phyloP scores from a whole-genome alignment of 2,888 invertebrate species.

The Clitarchus hookeri region DNA sequence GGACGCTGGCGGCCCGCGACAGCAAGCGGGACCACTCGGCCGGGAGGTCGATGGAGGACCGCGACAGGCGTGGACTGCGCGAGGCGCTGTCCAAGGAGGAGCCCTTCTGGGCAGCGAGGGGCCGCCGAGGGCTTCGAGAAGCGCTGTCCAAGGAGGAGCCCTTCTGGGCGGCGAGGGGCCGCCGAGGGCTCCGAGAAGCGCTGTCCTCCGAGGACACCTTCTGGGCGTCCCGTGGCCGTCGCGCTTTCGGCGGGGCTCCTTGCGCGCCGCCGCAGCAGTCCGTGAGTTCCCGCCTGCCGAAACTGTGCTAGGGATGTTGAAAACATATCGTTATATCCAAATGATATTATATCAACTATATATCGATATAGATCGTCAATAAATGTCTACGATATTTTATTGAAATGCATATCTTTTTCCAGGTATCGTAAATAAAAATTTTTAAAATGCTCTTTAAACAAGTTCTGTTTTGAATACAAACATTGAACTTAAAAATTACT shows the following conservation, averaged over 20 bases:
- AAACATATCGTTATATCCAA: too few species aligned
- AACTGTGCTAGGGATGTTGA: too few species aligned
- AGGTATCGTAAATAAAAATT: too few species aligned
- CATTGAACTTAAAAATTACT: too few species aligned
- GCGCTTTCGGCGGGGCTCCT: constrained; percentile 26
- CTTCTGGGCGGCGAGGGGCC: constrained; percentile 38
- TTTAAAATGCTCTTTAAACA: too few species aligned
- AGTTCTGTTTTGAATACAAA: too few species aligned
- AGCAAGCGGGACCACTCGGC: background rate
- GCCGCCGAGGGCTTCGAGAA: constrained; percentile 23
- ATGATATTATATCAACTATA: too few species aligned
- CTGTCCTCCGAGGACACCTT: constrained; percentile 32
- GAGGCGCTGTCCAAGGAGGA: constrained; percentile 23
- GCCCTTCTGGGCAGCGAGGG: constrained; percentile 40
- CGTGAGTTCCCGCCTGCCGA: background rate
- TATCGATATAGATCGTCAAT: too few species aligned
- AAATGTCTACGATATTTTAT: too few species aligned
- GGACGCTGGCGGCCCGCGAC: background rate
- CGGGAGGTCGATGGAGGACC: background rate
- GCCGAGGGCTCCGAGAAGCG: constrained; percentile 22
- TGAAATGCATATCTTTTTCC: too few species aligned
- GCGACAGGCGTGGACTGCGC: background rate
- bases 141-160: constrained; percentile 32
- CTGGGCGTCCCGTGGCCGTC: constrained; percentile 30
- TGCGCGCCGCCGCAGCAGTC: background rate